Base-by-base conservation (phyloP, 2,797 vertebrate genomes). In the Philypnodon macrostomus region DNA sequence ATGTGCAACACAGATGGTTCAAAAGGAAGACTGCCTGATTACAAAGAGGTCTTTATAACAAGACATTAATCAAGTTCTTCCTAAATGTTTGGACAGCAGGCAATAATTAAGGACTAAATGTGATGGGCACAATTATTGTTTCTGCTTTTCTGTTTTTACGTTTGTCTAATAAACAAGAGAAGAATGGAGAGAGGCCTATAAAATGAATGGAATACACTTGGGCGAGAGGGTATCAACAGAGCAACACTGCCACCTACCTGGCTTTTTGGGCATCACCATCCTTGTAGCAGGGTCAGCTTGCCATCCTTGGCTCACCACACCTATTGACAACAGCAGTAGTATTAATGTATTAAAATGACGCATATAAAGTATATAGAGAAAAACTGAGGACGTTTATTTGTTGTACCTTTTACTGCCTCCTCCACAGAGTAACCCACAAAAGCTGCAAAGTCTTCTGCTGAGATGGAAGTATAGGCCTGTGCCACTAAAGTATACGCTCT, bases 181-280 rank as follows among this genome's bases (percentile, higher is more conserved):
- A 47, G 23, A 17, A 36, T 47, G 4, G 50, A 26, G 9, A 10
- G 48, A 12, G n/a, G n/a, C n/a, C n/a, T n/a, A n/a, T n/a, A n/a
- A n/a, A 10, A 13, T 11, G 14, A 32, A 34, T 14, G 26, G 48
- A 45, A 51, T 41, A 2, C 0, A 0, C 39, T 29, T 41, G 23
- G 33, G 12, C 6, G 14, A 4, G 18, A 24, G 2, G 21, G 14
- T 7, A 5, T 50, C 1, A 8, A 45, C 27, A 54, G 70, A 57
- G 1, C 38, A 79, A 85, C 31, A 86, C 85, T 73, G 62, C 88
- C 91, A 88, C 93, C 91, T 92, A 98, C 97, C 96, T 63, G 95
- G 93, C 67, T 96, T 99, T 76, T 94, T 93, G 47, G 96, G 96
- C 90, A 97, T 92, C 53, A 99, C 93, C 95, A 98, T 98, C 46